A percentile compares a stretch with the other conserved stretches of the same genome.
phyloP scores from a whole-genome alignment of 2,797 vertebrate species.

The Orestias chungarensis region DNA sequence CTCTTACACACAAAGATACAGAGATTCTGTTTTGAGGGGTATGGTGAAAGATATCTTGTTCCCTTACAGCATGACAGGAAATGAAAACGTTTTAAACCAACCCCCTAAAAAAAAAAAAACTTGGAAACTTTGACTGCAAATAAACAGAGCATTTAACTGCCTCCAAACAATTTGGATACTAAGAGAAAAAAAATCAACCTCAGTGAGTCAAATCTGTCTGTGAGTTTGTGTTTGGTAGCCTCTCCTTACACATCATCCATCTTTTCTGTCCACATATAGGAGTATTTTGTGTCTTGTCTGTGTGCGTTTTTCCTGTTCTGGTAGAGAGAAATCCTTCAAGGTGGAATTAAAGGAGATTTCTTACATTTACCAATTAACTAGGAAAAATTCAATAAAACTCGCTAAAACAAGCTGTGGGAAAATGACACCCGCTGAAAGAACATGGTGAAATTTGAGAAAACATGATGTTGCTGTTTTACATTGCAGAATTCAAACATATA shows the following conservation, averaged over 20 bases:
- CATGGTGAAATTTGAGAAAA: not conserved
- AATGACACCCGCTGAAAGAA: not conserved
- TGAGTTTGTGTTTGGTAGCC: conserved; percentile 29
- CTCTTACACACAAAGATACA: conserved; percentile 54
- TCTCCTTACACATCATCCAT: conserved; percentile 35
- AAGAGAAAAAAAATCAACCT: conserved; percentile 53
- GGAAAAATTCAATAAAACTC: conserved; percentile 16
- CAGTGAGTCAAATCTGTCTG: conserved; percentile 34
- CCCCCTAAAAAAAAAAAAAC: conserved; percentile 51
- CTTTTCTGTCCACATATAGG: conserved; percentile 19
- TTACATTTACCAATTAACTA: conserved; percentile 4
- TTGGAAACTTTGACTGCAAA: conserved; percentile 68
- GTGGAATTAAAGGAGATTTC: conserved; percentile 14
- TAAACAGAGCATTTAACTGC: conserved; percentile 64
- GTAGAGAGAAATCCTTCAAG: conserved; percentile 4
- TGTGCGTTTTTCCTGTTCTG: not conserved
- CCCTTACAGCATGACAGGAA: conserved; percentile 71
- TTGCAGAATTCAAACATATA: not conserved
- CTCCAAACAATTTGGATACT: conserved; percentile 47
- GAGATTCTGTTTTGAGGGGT: conserved; percentile 53
- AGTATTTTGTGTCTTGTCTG: conserved; percentile 32
- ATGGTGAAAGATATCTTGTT: conserved; percentile 67
- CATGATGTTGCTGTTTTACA: not conserved
- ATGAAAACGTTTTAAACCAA: conserved; percentile 63
- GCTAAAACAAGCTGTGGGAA: too few relatives aligned